phyloP scores from a whole-genome alignment of 2,113 vertebrate genomes.

The Catharus minimus region DNA sequence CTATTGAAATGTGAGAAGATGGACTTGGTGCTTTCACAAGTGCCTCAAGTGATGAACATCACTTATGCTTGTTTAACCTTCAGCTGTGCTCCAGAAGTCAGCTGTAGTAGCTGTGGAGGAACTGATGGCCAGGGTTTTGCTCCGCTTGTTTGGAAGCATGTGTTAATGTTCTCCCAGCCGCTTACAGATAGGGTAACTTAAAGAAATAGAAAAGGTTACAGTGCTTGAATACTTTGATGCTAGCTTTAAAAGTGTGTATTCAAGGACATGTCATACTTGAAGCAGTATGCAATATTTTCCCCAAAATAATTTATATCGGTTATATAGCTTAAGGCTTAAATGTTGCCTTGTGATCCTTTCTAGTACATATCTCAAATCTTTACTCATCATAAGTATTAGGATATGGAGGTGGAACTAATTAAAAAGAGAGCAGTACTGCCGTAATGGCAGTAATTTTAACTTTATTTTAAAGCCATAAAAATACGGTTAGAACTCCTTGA shows the following conservation, averaged over 20 bases:
- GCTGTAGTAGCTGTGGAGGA: background rate
- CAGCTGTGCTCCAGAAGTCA: constrained; percentile 45
- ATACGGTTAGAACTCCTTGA: background rate
- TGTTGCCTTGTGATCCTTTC: background rate
- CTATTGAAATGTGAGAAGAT: constrained; percentile 71
- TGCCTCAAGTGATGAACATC: constrained; percentile 66
- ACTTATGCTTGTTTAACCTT: constrained; percentile 72
- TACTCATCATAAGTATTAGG: background rate
- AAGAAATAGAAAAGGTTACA: background rate
- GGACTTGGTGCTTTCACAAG: constrained; percentile 64
- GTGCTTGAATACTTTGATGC: background rate
- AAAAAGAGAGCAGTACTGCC: background rate
- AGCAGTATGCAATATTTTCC: background rate
- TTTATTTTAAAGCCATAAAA: constrained; percentile 25
- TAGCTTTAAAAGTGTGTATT: background rate
- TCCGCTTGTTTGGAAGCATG: background rate
- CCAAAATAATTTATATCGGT: background rate
- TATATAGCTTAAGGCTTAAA: background rate
- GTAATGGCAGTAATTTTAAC: background rate
- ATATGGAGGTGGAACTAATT: constrained; percentile 7
- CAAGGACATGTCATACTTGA: background rate
- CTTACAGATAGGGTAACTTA: background rate
- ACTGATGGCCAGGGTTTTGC: background rate
- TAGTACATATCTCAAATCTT: background rate
- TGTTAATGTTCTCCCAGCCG: background rate